Evolutionary conservation across 2,113 vertebrate genomes (phyloP).

Genomic region (Acrocephalus arundinaceus): DNA sequence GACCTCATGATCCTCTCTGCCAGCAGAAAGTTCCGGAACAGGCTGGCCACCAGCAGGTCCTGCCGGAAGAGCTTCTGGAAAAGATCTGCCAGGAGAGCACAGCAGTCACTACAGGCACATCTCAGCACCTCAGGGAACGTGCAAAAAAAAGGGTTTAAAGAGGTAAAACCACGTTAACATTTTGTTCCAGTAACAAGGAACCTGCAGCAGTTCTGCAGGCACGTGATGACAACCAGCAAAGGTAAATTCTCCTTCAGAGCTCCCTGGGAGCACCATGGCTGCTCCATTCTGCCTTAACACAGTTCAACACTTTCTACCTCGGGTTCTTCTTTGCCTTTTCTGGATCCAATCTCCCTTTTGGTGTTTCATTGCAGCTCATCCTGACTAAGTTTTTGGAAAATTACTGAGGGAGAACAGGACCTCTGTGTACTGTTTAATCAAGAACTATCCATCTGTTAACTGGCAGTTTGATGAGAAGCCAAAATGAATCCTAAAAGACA

Average conservation of each 20-base stretch:
- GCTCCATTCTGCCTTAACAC: background rate
- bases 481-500: background rate
- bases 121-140: fast-evolving
- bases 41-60: conserved; percentile 94
- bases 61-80: conserved; percentile 99
- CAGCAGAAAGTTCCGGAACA: conserved; percentile 95
- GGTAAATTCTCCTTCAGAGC: background rate
- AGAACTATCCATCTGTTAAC: background rate
- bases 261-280: background rate
- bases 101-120: fast-evolving
- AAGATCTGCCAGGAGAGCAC: conserved; percentile 78
- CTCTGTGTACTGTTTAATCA: background rate
- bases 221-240: fast-evolving
- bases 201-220: background rate
- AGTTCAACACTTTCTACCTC: background rate
- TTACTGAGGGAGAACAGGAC: background rate
- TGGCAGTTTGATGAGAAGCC: background rate
- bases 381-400: background rate
- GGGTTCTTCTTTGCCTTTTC: background rate
- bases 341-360: background rate
- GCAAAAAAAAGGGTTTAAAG: background rate
- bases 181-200: background rate
- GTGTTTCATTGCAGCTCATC: background rate
- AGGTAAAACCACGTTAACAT: fast-evolving
- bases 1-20: conserved; percentile 98